phyloP scores from a whole-genome alignment of 2,113 vertebrate species.

The Spermophilus dauricus region DNA sequence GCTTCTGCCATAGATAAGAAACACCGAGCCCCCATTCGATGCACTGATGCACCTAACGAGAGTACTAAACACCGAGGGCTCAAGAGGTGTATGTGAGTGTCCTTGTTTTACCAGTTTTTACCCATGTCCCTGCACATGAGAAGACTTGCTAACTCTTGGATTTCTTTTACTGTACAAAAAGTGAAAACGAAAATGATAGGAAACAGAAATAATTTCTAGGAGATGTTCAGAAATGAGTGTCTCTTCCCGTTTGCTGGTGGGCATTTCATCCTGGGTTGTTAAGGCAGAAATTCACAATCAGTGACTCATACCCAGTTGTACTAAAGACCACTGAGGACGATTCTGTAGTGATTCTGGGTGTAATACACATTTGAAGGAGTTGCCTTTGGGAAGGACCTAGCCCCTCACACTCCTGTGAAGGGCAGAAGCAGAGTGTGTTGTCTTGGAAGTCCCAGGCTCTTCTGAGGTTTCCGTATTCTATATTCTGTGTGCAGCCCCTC shows the following conservation, averaged over 20 bases:
- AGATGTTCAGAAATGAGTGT: background rate
- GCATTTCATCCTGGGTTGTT: background rate
- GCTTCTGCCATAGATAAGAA: background rate
- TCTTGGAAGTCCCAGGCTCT: background rate
- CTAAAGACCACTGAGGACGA: background rate
- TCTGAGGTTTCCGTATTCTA: background rate
- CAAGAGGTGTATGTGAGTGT: background rate
- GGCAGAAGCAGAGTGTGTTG: background rate
- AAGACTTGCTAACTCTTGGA: background rate
- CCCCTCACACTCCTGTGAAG: background rate
- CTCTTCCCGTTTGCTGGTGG: no score
- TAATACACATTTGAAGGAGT: background rate
- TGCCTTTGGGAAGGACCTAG: background rate
- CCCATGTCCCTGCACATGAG: background rate
- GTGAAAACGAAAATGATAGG: background rate
- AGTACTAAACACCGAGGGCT: background rate
- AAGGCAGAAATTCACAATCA: background rate
- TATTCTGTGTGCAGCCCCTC: no score
- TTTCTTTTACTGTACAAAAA: background rate
- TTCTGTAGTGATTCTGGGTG: background rate
- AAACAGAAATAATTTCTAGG: background rate
- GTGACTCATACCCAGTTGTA: no score
- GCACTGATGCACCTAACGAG: no score
- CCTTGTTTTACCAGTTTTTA: background rate
- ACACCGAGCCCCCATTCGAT: rapidly evolving